Evolutionary conservation across 2,113 vertebrate genomes (phyloP).

Genomic region (Misgurnus anguillicaudatus): DNA sequence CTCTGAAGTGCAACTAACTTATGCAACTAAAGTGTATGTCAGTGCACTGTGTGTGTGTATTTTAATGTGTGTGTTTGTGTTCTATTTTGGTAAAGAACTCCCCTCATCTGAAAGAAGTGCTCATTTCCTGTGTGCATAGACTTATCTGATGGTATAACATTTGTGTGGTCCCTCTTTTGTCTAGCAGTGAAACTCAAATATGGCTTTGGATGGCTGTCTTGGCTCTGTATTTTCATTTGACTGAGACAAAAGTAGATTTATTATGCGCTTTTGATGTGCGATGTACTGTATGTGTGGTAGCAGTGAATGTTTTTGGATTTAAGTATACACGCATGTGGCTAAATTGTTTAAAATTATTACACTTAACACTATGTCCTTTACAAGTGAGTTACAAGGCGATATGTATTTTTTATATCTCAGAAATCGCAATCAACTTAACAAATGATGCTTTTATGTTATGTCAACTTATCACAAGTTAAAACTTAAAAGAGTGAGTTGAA

Average conservation of each 20-base stretch:
- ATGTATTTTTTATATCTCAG: too few relatives aligned
- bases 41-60: not conserved
- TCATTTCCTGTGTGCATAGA: slow-evolving; percentile 46
- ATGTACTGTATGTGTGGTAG: not conserved
- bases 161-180: slow-evolving; percentile 40
- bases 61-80: slow-evolving; percentile 40
- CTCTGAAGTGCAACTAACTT: slow-evolving; percentile 24
- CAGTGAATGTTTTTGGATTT: not conserved
- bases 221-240: not conserved
- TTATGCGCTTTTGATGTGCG: not conserved
- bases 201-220: too few relatives aligned
- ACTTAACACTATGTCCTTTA: too few relatives aligned
- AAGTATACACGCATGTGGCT: too few relatives aligned
- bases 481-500: too few relatives aligned
- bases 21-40: slow-evolving; percentile 43
- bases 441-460: too few relatives aligned
- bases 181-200: slow-evolving; percentile 15
- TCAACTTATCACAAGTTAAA: too few relatives aligned
- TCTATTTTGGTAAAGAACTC: slow-evolving; percentile 54
- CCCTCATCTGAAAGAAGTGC: slow-evolving; percentile 45
- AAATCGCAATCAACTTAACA: too few relatives aligned
- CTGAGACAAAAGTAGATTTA: not conserved
- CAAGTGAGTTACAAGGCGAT: too few relatives aligned
- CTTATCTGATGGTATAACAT: slow-evolving; percentile 40
- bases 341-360: too few relatives aligned